Conservation (phyloP, 2,888 invertebrate genomes). For the Platynereis dumerilii region DNA sequence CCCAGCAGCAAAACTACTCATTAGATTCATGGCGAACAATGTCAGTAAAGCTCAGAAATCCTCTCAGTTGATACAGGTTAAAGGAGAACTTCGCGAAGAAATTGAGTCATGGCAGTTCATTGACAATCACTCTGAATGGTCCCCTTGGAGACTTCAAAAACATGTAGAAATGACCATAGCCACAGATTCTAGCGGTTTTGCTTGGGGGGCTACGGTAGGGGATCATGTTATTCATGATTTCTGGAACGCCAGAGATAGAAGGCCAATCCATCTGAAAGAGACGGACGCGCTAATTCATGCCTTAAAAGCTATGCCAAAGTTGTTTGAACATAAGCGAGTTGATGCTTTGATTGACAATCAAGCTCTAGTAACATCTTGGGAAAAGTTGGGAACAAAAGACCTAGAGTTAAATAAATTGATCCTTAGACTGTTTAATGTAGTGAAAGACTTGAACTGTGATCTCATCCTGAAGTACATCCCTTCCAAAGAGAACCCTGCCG, state of each 20-base stretch:
- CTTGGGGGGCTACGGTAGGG: background rate
- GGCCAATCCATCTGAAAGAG: slow-evolving; percentile 8
- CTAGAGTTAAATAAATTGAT: background rate
- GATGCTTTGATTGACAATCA: background rate
- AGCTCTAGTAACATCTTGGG: background rate
- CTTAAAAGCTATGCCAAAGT: background rate
- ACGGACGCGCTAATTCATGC: background rate
- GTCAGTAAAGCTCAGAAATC: background rate
- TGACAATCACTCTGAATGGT: background rate
- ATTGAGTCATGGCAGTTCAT: background rate
- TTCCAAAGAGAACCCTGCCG: background rate
- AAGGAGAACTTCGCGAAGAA: background rate
- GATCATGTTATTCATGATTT: background rate
- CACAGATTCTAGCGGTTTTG: background rate
- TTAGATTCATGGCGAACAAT: background rate
- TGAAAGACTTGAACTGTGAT: background rate
- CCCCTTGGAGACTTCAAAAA: background rate
- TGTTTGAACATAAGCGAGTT: background rate
- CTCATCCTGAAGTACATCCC: background rate
- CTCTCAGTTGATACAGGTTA: background rate
- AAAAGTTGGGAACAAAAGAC: background rate
- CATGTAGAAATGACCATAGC: background rate
- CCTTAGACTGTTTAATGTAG: background rate
- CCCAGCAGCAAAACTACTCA: background rate
- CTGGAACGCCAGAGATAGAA: background rate